Percentiles rank a stretch among this genome's conserved stretches.
Conservation (phyloP, 2,888 invertebrate species). For the Sceliomorpha sp. region DNA sequence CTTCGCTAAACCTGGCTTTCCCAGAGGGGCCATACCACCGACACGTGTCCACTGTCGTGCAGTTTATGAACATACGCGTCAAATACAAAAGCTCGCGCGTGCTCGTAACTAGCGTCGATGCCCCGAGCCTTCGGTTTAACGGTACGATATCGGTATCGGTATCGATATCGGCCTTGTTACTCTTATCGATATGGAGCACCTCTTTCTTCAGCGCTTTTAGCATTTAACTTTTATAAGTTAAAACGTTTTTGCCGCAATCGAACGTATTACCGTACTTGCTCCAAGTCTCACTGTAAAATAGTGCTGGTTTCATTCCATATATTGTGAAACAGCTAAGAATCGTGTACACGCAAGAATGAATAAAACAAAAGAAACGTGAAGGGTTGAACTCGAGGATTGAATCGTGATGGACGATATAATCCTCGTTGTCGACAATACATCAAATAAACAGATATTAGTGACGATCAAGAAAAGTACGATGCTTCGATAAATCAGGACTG, state of each 20-base stretch:
- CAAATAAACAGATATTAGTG: constrained; percentile 64
- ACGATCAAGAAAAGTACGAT: constrained; percentile 71
- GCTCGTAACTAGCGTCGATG: constrained; percentile 26
- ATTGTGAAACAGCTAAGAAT: too few species aligned
- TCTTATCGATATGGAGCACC: constrained; percentile 9
- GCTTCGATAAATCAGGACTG: constrained; percentile 69
- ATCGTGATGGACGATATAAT: constrained; percentile 18
- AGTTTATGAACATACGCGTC: constrained; percentile 28
- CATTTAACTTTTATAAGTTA: too few species aligned
- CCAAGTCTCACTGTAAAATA: too few species aligned
- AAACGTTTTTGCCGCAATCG: too few species aligned
- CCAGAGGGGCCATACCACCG: constrained; percentile 42
- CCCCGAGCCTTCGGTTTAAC: constrained; percentile 35
- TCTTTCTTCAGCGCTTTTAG: too few species aligned
- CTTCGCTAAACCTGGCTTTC: constrained; percentile 43
- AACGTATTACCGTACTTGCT: too few species aligned
- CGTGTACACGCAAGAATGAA: too few species aligned
- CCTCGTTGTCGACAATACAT: constrained; percentile 20
- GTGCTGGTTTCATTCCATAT: too few species aligned
- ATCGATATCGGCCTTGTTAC: constrained; percentile 26
- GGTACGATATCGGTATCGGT: too few species aligned
- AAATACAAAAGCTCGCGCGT: constrained; percentile 22
- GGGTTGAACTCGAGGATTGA: too few species aligned
- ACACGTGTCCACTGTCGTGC: constrained; percentile 47
- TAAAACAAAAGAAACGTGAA: too few species aligned